A percentile compares a stretch with the other conserved stretches of the same genome.
Evolutionary conservation across 2,888 invertebrate species (phyloP).

Genomic region (Troides helena): DNA sequence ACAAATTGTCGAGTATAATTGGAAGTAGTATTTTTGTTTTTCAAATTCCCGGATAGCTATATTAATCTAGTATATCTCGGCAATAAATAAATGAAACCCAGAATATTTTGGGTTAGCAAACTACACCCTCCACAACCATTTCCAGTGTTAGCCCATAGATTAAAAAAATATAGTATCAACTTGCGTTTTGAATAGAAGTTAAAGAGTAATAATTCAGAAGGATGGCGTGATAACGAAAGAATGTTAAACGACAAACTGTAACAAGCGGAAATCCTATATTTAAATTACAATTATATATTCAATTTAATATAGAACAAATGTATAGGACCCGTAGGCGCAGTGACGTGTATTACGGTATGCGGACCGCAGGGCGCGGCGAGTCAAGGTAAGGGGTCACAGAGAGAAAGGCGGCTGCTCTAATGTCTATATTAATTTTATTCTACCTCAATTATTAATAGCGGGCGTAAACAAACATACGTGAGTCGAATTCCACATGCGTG

Average conservation of each 20-base stretch:
- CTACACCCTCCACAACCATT: too few species aligned
- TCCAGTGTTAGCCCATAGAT: too few species aligned
- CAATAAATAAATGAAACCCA: too few species aligned
- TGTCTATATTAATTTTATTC: constrained; percentile 63
- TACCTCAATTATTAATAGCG: constrained; percentile 37
- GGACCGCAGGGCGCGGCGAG: constrained; percentile 71
- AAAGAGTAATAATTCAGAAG: not conserved
- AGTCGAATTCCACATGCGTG: constrained; percentile 22
- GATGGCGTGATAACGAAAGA: constrained; percentile 15
- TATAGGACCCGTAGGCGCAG: constrained; percentile 47
- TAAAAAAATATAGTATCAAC: not conserved
- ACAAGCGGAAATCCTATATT: constrained; percentile 28
- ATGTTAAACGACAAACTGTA: constrained; percentile 4
- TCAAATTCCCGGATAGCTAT: too few species aligned
- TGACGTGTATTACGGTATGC: constrained; percentile 67
- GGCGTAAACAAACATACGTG: constrained; percentile 27
- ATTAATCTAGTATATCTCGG: too few species aligned
- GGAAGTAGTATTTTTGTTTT: too few species aligned
- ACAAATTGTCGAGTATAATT: too few species aligned
- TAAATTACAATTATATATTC: constrained; percentile 32
- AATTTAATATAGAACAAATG: constrained; percentile 40
- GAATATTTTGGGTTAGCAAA: too few species aligned
- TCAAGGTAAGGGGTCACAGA: constrained; percentile 74
- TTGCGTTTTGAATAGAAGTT: not conserved
- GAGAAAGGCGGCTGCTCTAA: constrained; percentile 66